These are phyloP conservation scores for Actinostola sp. DNA, from an alignment of 92 coral and sea anemone genomes.

Conservation along the genomic window DNA sequence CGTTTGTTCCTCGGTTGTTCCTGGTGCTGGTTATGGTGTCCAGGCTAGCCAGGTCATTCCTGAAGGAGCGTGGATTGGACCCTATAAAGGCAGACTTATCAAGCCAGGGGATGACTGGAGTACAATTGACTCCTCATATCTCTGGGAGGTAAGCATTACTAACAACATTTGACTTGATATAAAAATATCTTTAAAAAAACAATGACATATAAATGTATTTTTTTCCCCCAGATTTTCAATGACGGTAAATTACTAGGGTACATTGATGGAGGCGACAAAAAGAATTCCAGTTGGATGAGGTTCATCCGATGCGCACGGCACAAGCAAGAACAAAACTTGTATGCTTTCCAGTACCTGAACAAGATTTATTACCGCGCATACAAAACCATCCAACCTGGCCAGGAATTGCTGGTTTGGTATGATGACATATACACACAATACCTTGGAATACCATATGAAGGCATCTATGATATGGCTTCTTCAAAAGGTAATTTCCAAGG, in stretches of 20 bases:
- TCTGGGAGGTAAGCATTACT: constrained; percentile 62
- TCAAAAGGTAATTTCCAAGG: too few species aligned
- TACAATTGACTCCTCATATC: constrained; percentile 41
- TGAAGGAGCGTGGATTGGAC: constrained; percentile 76
- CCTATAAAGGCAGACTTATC: constrained; percentile 55
- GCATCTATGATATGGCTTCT: constrained; percentile 31
- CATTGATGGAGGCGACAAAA: constrained; percentile 76
- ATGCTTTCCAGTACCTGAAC: constrained; percentile 82
- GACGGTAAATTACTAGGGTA: constrained; percentile 56
- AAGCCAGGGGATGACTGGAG: constrained; percentile 27
- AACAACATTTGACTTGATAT: too few species aligned
- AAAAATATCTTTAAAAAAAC: neutral
- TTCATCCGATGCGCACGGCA: constrained; percentile 89
- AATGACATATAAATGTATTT: neutral
- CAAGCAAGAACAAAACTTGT: constrained; percentile 84
- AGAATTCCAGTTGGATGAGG: constrained; percentile 79
- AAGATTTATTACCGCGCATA: constrained; percentile 80
- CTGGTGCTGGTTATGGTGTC: constrained; percentile 58
- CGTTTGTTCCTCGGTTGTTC: constrained; percentile 46
- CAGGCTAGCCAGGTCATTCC: constrained; percentile 55
- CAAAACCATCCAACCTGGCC: constrained; percentile 79
- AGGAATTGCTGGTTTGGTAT: constrained; percentile 94
- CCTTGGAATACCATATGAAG: constrained; percentile 42
- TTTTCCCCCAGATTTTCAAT: constrained; percentile 48
- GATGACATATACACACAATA: constrained; percentile 88